These are phyloP conservation scores for Meganola albula DNA, from an alignment of 2,888 invertebrate genomes.

Conservation along the genomic window DNA sequence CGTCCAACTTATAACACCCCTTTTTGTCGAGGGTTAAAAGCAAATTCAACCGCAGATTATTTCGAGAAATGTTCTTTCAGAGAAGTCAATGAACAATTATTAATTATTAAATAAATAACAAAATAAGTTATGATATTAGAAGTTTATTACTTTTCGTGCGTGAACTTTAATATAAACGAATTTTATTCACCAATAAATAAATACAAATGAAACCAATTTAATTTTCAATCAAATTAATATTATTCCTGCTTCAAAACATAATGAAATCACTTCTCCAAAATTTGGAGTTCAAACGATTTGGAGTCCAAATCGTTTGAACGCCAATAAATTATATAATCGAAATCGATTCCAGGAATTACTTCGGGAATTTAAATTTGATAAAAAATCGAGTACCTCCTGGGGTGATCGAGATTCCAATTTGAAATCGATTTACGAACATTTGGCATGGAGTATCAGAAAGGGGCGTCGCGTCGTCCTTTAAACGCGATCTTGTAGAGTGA, in stretches of 20 bases:
- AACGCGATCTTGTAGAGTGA: constrained; percentile 50
- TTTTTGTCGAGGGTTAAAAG: no score
- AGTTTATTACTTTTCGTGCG: background rate
- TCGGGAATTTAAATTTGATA: constrained; percentile 27
- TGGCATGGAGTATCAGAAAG: constrained; percentile 53
- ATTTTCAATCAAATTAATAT: background rate
- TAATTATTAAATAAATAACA: background rate
- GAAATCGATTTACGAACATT: constrained; percentile 43
- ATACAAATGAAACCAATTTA: background rate
- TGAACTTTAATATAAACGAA: background rate
- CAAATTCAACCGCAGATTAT: no score
- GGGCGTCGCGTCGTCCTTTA: constrained; percentile 57
- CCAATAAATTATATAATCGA: constrained; percentile 19
- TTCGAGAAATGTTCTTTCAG: no score
- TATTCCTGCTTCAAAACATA: background rate
- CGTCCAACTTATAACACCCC: no score
- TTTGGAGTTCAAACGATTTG: no score
- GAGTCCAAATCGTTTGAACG: background rate
- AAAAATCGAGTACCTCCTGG: constrained; percentile 33
- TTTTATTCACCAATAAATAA: background rate
- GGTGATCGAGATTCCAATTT: constrained; percentile 39
- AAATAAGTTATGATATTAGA: background rate
- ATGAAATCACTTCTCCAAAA: background rate
- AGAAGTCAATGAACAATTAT: background rate
- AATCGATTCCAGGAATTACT: constrained; percentile 15